Percentiles rank a stretch among this genome's conserved stretches.
These are phyloP conservation scores for Drosophila sp. DNA, from an alignment of 1,140 invertebrate genomes.

Conservation along the genomic window DNA sequence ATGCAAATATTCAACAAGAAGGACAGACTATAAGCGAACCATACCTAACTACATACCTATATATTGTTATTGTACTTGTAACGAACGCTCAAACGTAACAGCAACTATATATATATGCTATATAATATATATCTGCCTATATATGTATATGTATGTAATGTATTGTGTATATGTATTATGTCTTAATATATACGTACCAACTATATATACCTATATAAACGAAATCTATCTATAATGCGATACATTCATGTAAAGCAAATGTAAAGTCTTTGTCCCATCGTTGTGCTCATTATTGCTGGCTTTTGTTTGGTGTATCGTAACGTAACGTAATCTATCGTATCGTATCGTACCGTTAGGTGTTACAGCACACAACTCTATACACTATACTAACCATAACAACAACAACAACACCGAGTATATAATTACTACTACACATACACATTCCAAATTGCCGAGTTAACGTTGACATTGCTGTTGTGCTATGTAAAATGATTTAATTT, in stretches of 20 bases:
- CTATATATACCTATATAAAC: constrained; percentile 5
- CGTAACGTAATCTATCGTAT: constrained; percentile 10
- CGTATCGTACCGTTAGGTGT: not conserved
- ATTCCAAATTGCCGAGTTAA: constrained; percentile 46
- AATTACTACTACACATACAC: constrained; percentile 31
- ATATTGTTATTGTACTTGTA: constrained; percentile 25
- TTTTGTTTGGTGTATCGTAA: constrained; percentile 6
- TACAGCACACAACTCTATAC: not conserved
- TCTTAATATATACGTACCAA: constrained; percentile 4
- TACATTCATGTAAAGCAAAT: constrained; percentile 2
- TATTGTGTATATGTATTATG: constrained; percentile 8
- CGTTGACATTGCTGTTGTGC: constrained; percentile 52
- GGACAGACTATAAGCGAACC: constrained; percentile 15
- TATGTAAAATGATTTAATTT: constrained; percentile 33
- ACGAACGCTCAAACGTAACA: constrained; percentile 23
- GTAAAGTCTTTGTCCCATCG: not conserved
- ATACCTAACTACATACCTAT: constrained; percentile 18
- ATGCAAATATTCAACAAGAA: not conserved
- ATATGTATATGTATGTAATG: constrained; percentile 37
- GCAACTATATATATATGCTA: constrained; percentile 18
- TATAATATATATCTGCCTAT: constrained; percentile 40
- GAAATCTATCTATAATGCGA: constrained; percentile 2
- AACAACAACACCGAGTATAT: constrained; percentile 24
- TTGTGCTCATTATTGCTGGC: constrained; percentile 3
- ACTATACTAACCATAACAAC: constrained; percentile 17